Evolutionary conservation across 2,797 vertebrate genomes (phyloP).

Genomic region (Gymnoscopelus microlampas): DNA sequence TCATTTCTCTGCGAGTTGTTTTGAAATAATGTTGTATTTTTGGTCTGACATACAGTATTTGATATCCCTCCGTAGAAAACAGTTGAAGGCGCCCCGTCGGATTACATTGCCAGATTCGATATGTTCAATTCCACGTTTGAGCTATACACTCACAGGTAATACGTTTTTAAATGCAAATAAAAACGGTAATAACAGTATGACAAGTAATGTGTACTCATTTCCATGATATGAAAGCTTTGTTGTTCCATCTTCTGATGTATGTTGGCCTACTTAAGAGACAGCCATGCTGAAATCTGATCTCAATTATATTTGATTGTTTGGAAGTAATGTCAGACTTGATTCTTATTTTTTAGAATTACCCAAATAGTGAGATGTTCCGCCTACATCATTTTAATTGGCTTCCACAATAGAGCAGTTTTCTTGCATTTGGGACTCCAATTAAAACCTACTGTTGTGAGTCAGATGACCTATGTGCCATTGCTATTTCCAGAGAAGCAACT

Average conservation of each 20-base stretch:
- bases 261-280: background rate
- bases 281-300: background rate
- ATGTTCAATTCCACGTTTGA: constrained; percentile 91
- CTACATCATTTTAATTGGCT: constrained; percentile 8
- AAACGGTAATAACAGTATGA: background rate
- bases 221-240: background rate
- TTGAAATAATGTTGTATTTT: no score
- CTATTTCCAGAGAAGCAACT: constrained; percentile 19
- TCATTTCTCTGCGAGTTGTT: background rate
- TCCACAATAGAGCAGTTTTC: constrained; percentile 5
- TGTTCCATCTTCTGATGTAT: background rate
- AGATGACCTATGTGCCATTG: constrained; percentile 13
- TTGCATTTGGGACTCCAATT: background rate
- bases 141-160: constrained; percentile 94
- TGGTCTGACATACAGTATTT: background rate
- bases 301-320: constrained; percentile 3
- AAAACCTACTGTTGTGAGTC: constrained; percentile 7
- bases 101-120: constrained; percentile 88
- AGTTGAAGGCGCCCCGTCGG: constrained; percentile 81
- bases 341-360: background rate
- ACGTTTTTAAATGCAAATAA: background rate
- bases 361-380: constrained; percentile 7
- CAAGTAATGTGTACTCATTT: background rate
- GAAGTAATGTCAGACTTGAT: constrained; percentile 1
- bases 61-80: constrained; percentile 84